Percentiles rank a stretch among this genome's conserved stretches.
Evolutionary conservation across 2,888 invertebrate species (phyloP).

Genomic region (Habrosyne pyritoides): DNA sequence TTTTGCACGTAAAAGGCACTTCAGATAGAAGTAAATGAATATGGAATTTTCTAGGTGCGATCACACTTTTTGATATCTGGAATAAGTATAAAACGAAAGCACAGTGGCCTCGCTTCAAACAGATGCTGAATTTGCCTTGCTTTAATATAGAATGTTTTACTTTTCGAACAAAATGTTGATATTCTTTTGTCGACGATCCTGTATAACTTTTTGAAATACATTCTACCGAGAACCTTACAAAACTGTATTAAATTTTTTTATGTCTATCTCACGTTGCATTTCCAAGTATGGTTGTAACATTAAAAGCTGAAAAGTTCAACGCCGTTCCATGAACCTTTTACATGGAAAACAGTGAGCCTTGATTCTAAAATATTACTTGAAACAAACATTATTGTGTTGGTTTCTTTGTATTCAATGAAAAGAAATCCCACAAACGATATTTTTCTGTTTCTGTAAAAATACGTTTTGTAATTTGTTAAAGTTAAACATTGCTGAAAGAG

Average conservation of each 20-base stretch:
- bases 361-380: neutral
- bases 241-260: conserved; percentile 32
- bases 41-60: neutral
- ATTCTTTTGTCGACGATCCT: conserved; percentile 21
- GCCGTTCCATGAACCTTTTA: conserved; percentile 21
- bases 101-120: conserved; percentile 18
- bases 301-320: conserved; percentile 11
- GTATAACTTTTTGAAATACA: conserved; percentile 25
- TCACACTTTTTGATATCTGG: conserved; percentile 7
- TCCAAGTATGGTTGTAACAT: conserved; percentile 15
- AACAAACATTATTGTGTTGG: neutral
- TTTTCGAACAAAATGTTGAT: conserved; percentile 24
- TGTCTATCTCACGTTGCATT: conserved; percentile 16
- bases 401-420: neutral
- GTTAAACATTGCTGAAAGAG: no score
- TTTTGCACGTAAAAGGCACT: no score
- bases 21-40: no score
- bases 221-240: conserved; percentile 20
- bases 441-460: no score
- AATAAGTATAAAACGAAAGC: conserved; percentile 18
- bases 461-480: no score
- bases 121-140: conserved; percentile 15
- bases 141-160: conserved; percentile 27
- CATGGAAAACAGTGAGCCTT: conserved; percentile 3
- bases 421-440: neutral